phyloP scores from a whole-genome alignment of 2,888 invertebrate species.

The Lithosia quadra region DNA sequence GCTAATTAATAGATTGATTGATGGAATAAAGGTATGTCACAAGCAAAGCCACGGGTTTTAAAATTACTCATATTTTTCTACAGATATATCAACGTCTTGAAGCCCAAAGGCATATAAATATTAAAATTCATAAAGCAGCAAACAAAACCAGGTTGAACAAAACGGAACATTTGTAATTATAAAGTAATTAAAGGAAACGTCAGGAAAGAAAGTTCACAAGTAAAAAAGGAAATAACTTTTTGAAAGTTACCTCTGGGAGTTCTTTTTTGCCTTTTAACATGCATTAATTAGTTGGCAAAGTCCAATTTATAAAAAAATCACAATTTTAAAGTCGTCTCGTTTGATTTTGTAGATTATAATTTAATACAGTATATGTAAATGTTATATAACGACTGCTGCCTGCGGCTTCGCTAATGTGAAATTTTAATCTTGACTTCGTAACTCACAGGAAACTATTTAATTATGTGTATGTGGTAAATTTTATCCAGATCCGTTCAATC shows the following conservation, averaged over 20 bases:
- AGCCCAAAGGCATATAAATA: background rate
- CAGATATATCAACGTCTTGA: background rate
- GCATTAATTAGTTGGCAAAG: constrained; percentile 47
- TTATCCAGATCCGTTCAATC: too few species aligned
- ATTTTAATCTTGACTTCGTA: too few species aligned
- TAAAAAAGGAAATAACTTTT: constrained; percentile 24
- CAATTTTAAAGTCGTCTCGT: background rate
- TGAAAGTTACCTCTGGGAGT: constrained; percentile 27
- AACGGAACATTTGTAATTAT: constrained; percentile 29
- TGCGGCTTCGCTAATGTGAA: too few species aligned
- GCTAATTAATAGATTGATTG: too few species aligned
- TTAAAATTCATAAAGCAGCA: background rate
- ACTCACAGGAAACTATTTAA: too few species aligned
- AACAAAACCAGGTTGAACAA: background rate
- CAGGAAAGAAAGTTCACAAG: constrained; percentile 22
- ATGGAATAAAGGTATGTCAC: too few species aligned
- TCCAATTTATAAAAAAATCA: constrained; percentile 8
- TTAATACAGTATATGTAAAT: too few species aligned
- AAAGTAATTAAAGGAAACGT: constrained; percentile 32
- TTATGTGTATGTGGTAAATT: too few species aligned
- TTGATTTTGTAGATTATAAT: background rate
- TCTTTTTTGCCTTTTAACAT: constrained; percentile 41
- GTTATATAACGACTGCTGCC: too few species aligned
- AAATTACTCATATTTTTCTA: too few species aligned
- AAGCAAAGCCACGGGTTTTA: too few species aligned